A percentile compares a stretch with the other conserved stretches of the same genome.
Conservation (phyloP, 2,888 invertebrate genomes). For the Drosophila birchii region DNA sequence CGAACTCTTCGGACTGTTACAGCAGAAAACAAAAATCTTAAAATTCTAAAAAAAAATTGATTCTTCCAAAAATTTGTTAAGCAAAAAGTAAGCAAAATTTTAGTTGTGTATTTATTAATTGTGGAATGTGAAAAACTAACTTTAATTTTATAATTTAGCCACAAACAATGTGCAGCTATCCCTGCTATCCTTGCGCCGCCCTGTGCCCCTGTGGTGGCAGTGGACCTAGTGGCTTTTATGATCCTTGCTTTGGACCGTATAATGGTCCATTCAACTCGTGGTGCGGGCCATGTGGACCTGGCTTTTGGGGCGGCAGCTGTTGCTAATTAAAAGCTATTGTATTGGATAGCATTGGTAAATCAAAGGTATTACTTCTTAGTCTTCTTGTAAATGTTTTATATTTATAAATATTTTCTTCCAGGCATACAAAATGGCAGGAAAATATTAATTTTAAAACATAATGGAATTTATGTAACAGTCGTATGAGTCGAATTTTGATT, state of each 20-base stretch:
- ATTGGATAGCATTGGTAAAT: not conserved
- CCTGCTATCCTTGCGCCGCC: slow-evolving; percentile 60
- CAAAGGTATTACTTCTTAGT: not conserved
- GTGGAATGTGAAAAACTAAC: not conserved
- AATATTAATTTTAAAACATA: not conserved
- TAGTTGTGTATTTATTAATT: not conserved
- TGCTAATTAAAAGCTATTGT: slow-evolving; percentile 1
- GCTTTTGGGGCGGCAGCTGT: slow-evolving; percentile 54
- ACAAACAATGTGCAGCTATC: slow-evolving; percentile 19
- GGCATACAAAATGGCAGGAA: not conserved
- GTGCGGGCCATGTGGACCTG: slow-evolving; percentile 54
- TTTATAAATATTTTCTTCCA: no score
- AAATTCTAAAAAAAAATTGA: not conserved
- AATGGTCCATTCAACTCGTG: slow-evolving; percentile 58
- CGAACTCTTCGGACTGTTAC: slow-evolving; percentile 20
- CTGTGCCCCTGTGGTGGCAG: slow-evolving; percentile 57
- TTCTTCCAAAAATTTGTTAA: not conserved
- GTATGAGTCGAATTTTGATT: slow-evolving; percentile 3
- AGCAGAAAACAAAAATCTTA: not conserved
- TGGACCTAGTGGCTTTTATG: slow-evolving; percentile 53
- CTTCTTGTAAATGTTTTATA: no score
- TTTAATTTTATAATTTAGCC: accelerated
- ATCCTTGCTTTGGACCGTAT: slow-evolving; percentile 55
- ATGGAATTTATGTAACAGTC: slow-evolving; percentile 5
- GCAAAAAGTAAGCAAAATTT: not conserved